A percentile compares a stretch with the other conserved stretches of the same genome.
phyloP scores from a whole-genome alignment of 2,888 invertebrate genomes.

The Rhimphoctona megacephalus region DNA sequence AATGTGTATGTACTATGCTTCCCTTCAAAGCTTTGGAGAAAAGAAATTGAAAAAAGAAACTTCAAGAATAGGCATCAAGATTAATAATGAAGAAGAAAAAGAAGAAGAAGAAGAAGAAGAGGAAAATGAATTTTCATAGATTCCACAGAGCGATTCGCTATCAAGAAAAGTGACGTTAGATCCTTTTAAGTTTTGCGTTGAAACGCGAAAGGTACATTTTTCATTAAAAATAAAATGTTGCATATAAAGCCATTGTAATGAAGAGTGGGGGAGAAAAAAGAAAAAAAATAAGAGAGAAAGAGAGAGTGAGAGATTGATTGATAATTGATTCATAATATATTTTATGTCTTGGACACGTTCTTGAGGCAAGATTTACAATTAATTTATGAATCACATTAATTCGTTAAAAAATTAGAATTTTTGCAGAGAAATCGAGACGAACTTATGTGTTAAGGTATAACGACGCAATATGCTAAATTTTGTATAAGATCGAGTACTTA shows the following conservation, averaged over 20 bases:
- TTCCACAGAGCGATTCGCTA: constrained; percentile 20
- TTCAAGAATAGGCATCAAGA: background rate
- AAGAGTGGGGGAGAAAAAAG: constrained; percentile 2
- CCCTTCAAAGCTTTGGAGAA: background rate
- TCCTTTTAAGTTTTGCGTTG: constrained; percentile 22
- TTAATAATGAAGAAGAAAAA: constrained; percentile 7
- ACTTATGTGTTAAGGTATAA: too few species aligned
- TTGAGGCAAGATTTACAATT: constrained; percentile 7
- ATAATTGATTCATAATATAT: too few species aligned
- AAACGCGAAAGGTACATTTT: constrained; percentile 5
- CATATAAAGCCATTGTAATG: constrained; percentile 11
- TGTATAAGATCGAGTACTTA: too few species aligned
- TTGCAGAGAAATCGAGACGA: too few species aligned
- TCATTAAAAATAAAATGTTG: constrained; percentile 35
- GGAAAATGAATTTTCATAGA: constrained; percentile 45
- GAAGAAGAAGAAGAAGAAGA: background rate
- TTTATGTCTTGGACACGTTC: constrained; percentile 23
- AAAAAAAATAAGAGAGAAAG: background rate
- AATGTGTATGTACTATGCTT: background rate
- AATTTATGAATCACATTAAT: too few species aligned
- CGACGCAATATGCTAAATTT: too few species aligned
- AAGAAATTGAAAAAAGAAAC: background rate
- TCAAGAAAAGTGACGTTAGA: background rate
- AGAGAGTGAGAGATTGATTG: too few species aligned
- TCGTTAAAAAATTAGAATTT: too few species aligned